Evolutionary conservation across 2,888 invertebrate species (phyloP).

Genomic region (Sinodicranocentrus sp.): DNA sequence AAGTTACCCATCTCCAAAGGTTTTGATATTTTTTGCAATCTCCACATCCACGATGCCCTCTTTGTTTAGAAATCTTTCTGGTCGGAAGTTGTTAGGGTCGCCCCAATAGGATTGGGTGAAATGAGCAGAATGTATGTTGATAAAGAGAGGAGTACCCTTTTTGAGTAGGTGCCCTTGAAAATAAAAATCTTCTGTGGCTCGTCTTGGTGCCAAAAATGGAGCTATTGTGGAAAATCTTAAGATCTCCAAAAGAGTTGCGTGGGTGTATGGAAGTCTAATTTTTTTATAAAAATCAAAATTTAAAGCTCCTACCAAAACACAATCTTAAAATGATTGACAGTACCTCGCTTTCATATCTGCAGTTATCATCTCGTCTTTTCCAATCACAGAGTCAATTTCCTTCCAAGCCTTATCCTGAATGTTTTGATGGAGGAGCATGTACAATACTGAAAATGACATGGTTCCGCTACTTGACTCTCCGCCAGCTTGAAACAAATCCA

Average conservation of each 20-base stretch:
- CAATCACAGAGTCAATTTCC: constrained; percentile 76
- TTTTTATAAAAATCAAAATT: too few relatives aligned
- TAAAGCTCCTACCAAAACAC: not conserved
- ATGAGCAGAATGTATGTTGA: constrained; percentile 29
- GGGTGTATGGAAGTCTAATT: constrained; percentile 38
- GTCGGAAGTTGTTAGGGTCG: constrained; percentile 37
- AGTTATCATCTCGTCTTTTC: not conserved
- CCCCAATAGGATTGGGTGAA: constrained; percentile 29
- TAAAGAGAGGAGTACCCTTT: constrained; percentile 31
- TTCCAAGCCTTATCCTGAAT: constrained; percentile 76
- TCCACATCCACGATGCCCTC: too few relatives aligned
- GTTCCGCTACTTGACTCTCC: constrained; percentile 76
- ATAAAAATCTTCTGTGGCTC: constrained; percentile 39
- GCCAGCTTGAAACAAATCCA: constrained; percentile 52
- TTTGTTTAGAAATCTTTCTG: constrained; percentile 49
- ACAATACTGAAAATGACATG: constrained; percentile 76
- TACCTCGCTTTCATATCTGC: not conserved
- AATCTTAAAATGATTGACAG: too few relatives aligned
- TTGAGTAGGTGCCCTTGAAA: constrained; percentile 22
- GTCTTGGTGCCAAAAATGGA: constrained; percentile 17
- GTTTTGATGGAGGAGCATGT: constrained; percentile 74
- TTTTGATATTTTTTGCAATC: too few relatives aligned
- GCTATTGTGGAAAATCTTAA: constrained; percentile 11
- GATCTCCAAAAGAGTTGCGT: constrained; percentile 36
- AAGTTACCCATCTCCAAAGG: too few relatives aligned